Evolutionary conservation across 1,140 invertebrate species (phyloP).

Genomic region (Dendroctonus ponderosae): DNA sequence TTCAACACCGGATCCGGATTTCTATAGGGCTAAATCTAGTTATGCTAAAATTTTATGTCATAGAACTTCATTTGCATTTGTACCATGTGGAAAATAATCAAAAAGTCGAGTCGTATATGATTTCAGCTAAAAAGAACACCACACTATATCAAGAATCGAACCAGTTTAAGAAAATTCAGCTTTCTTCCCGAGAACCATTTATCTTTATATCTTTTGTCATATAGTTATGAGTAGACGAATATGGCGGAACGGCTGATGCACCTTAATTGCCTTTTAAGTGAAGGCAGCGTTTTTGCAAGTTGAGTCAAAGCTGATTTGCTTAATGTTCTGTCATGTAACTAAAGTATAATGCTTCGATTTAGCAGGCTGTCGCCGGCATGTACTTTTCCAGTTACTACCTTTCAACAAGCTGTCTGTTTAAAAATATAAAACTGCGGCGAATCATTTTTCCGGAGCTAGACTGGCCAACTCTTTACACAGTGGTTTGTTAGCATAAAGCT

Average conservation of each 20-base stretch:
- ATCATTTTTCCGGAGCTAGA: conserved; percentile 40
- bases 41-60: too few species aligned
- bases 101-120: too few species aligned
- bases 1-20: too few species aligned
- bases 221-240: too few species aligned
- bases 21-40: too few species aligned
- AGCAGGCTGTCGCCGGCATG: conserved; percentile 49
- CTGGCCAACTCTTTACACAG: conserved; percentile 24
- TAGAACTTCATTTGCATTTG: too few species aligned
- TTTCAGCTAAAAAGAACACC: too few species aligned
- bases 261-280: conserved; percentile 41
- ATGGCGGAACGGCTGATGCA: conserved; percentile 4
- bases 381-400: conserved; percentile 49
- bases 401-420: conserved; percentile 41
- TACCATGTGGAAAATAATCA: too few species aligned
- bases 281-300: conserved; percentile 31
- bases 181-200: too few species aligned
- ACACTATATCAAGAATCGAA: too few species aligned
- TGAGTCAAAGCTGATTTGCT: conserved; percentile 46
- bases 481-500: conserved; percentile 4
- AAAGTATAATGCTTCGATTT: conserved; percentile 51
- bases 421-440: conserved; percentile 43
- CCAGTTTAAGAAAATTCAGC: too few species aligned
- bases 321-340: conserved; percentile 49
- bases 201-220: too few species aligned